Conservation (phyloP, 2,113 vertebrate genomes). For the Gracilinanus agilis region DNA sequence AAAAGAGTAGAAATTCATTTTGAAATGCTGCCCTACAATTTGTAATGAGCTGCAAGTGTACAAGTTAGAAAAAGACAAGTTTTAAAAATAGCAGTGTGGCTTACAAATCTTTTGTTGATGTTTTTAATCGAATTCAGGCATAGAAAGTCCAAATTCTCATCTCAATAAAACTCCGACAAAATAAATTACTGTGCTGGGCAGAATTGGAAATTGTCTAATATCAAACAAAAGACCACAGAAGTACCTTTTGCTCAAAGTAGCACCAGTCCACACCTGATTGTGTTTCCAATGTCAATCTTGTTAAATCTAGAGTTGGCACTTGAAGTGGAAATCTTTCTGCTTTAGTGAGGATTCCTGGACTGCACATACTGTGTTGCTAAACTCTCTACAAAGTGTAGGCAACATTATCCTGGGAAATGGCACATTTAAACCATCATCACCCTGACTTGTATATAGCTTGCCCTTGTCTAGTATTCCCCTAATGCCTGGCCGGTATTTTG, state of each 20-base stretch:
- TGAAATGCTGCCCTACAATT: slow-evolving; percentile 76
- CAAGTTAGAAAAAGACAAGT: slow-evolving; percentile 54
- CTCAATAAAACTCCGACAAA: slow-evolving; percentile 75
- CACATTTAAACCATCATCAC: slow-evolving; percentile 72
- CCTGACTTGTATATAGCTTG: slow-evolving; percentile 74
- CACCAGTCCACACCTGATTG: slow-evolving; percentile 88
- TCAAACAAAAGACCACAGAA: slow-evolving; percentile 73
- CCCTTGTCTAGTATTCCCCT: slow-evolving; percentile 80
- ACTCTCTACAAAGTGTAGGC: slow-evolving; percentile 85
- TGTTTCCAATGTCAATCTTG: slow-evolving; percentile 38
- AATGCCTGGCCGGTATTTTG: slow-evolving; percentile 78
- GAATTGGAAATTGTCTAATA: slow-evolving; percentile 69
- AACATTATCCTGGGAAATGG: slow-evolving; percentile 83
- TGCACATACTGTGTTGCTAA: slow-evolving; percentile 62
- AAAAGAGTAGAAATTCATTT: slow-evolving; percentile 63
- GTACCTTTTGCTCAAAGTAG: slow-evolving; percentile 86
- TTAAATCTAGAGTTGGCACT: slow-evolving; percentile 77
- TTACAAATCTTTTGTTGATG: slow-evolving; percentile 53
- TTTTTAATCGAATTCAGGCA: slow-evolving; percentile 66
- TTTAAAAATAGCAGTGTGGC: slow-evolving; percentile 48
- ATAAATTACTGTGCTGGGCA: slow-evolving; percentile 80
- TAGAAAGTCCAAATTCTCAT: slow-evolving; percentile 71
- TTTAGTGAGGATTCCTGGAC: slow-evolving; percentile 72
- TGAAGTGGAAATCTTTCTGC: slow-evolving; percentile 71
- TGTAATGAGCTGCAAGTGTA: slow-evolving; percentile 73